Evolutionary conservation across 2,113 vertebrate genomes (phyloP).

Genomic region (Upupa epops): DNA sequence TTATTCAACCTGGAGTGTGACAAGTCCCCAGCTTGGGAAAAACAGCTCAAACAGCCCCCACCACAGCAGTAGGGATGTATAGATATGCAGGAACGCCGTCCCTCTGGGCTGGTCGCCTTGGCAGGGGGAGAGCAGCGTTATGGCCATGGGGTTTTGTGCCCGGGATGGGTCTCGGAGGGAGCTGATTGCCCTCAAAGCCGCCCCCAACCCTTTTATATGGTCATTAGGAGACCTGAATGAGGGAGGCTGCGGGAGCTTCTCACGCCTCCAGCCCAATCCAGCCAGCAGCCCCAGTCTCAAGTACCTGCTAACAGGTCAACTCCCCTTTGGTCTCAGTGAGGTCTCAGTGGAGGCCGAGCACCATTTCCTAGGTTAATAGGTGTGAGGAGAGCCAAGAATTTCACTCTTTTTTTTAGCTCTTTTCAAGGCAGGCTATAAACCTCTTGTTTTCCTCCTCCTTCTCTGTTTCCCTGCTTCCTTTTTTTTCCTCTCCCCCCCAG

Average conservation of each 20-base stretch:
- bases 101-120: neutral
- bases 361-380: slow-evolving; percentile 77
- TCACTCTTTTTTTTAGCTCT: slow-evolving; percentile 11
- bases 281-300: slow-evolving; percentile 74
- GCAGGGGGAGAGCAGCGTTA: neutral
- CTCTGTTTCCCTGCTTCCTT: neutral
- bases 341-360: slow-evolving; percentile 57
- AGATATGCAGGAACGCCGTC: slow-evolving; percentile 38
- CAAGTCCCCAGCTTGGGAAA: neutral
- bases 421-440: slow-evolving; percentile 57
- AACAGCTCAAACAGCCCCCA: neutral
- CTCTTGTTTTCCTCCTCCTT: slow-evolving; percentile 11
- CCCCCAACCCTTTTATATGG: slow-evolving; percentile 83
- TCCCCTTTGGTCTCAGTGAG: slow-evolving; percentile 83
- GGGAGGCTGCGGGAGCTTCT: slow-evolving; percentile 66
- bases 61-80: neutral
- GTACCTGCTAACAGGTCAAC: slow-evolving; percentile 86
- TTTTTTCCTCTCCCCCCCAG: too few relatives aligned
- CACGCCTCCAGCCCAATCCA: slow-evolving; percentile 59
- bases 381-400: slow-evolving; percentile 50
- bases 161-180: neutral
- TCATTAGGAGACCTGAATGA: slow-evolving; percentile 73
- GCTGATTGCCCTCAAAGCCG: slow-evolving; percentile 74
- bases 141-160: neutral
- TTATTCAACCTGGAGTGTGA: neutral